Evolutionary conservation across 2,888 invertebrate species (phyloP).

Genomic region (Rhamphomyia laevipes): DNA sequence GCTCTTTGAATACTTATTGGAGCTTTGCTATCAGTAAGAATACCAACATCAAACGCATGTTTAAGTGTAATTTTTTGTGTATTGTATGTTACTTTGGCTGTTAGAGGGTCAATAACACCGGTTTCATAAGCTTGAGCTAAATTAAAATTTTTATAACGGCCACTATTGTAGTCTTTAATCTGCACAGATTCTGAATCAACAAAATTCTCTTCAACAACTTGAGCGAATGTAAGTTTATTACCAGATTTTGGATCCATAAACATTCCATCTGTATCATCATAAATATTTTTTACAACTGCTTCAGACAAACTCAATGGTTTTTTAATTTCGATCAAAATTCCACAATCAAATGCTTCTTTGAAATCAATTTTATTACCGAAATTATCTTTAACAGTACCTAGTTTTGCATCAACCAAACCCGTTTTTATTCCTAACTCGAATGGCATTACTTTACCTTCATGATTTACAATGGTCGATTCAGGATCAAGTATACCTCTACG

Average conservation of each 20-base stretch:
- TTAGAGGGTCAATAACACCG: slow-evolving; percentile 60
- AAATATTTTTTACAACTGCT: slow-evolving; percentile 69
- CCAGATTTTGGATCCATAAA: slow-evolving; percentile 76
- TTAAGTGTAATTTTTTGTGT: slow-evolving; percentile 57
- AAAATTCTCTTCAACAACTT: slow-evolving; percentile 69
- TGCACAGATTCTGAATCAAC: slow-evolving; percentile 76
- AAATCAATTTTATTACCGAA: slow-evolving; percentile 59
- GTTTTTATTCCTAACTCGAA: slow-evolving; percentile 72
- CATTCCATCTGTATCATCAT: slow-evolving; percentile 62
- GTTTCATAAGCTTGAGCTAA: slow-evolving; percentile 66
- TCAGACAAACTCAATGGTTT: slow-evolving; percentile 72
- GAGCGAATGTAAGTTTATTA: slow-evolving; percentile 62
- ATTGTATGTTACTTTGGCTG: slow-evolving; percentile 50
- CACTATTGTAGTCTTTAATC: slow-evolving; percentile 64
- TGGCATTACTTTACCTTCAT: slow-evolving; percentile 68
- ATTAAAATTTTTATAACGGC: slow-evolving; percentile 64
- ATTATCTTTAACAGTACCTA: slow-evolving; percentile 53
- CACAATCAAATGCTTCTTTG: slow-evolving; percentile 74
- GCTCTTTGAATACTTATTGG: slow-evolving; percentile 74
- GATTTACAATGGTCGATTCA: slow-evolving; percentile 72
- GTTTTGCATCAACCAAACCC: slow-evolving; percentile 62
- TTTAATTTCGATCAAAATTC: slow-evolving; percentile 67
- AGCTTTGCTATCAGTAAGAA: slow-evolving; percentile 69
- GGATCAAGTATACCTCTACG: slow-evolving; percentile 74
- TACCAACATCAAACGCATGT: slow-evolving; percentile 67